Conservation (phyloP, 92 coral and sea anemone genomes). For the Heliopora coerulea region DNA sequence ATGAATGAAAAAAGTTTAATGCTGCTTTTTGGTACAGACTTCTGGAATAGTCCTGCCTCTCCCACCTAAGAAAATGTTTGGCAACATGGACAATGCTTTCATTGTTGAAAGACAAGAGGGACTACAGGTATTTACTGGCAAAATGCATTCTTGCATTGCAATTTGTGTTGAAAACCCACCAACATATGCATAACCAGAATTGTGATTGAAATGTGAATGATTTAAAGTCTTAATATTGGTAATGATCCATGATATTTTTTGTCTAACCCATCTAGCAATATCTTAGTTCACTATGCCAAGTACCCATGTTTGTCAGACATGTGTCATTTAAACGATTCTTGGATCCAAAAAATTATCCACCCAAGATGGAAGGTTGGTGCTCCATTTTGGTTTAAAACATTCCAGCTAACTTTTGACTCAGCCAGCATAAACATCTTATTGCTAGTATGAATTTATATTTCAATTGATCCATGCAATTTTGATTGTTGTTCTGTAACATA, state of each 20-base stretch:
- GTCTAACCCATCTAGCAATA: conserved; percentile 55
- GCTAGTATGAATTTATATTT: too few relatives aligned
- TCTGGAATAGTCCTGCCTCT: conserved; percentile 85
- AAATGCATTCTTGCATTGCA: background rate
- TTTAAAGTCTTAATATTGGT: too few relatives aligned
- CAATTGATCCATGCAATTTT: too few relatives aligned
- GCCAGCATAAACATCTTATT: too few relatives aligned
- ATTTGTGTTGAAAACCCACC: too few relatives aligned
- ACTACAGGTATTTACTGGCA: conserved; percentile 62
- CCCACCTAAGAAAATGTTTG: conserved; percentile 98
- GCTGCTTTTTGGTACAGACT: conserved; percentile 32
- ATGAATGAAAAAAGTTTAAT: too few relatives aligned
- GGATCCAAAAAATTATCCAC: conserved; percentile 85
- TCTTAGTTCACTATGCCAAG: conserved; percentile 67
- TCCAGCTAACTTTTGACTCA: too few relatives aligned
- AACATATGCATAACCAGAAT: too few relatives aligned
- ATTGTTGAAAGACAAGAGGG: conserved; percentile 90
- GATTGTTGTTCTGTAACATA: too few relatives aligned
- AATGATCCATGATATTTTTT: too few relatives aligned
- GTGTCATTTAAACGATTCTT: conserved; percentile 78
- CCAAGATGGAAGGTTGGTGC: conserved; percentile 72
- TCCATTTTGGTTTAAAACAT: too few relatives aligned
- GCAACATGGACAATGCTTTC: conserved; percentile 94
- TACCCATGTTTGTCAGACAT: conserved; percentile 75
- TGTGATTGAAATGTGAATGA: too few relatives aligned